Evolutionary conservation across 2,797 vertebrate species (phyloP).

Genomic region (Myiotriccus ornatus): DNA sequence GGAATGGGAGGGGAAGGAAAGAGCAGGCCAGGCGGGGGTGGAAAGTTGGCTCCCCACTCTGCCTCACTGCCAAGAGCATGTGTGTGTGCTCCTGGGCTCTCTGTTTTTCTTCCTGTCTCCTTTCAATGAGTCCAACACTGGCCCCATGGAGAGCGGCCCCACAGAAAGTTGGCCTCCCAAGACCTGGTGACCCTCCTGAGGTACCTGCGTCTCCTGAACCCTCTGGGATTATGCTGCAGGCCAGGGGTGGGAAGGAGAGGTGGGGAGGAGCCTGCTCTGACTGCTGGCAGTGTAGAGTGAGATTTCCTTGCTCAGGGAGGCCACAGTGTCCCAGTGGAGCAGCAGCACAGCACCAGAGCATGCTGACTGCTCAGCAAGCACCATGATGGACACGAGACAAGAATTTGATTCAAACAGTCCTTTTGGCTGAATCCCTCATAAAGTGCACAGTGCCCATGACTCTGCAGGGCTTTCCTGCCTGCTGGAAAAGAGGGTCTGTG

Average conservation of each 20-base stretch:
- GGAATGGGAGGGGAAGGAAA: conserved; percentile 8
- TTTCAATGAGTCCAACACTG: conserved; percentile 10
- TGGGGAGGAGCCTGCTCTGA: not conserved
- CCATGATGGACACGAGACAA: not conserved
- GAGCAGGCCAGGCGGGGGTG: conserved; percentile 8
- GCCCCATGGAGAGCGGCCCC: conserved; percentile 14
- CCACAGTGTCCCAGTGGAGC: not conserved
- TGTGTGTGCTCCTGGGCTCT: conserved; percentile 44
- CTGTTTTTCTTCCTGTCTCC: conserved; percentile 12
- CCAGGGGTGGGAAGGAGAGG: not conserved
- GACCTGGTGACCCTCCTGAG: not conserved
- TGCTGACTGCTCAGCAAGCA: not conserved
- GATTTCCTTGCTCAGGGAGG: not conserved
- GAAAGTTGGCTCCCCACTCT: conserved; percentile 43
- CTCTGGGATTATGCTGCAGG: not conserved
- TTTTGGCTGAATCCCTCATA: not conserved
- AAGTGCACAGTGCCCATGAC: not conserved
- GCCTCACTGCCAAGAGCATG: conserved; percentile 43
- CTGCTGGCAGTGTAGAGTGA: not conserved
- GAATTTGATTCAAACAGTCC: not conserved
- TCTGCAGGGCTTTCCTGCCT: not conserved
- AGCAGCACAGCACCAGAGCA: not conserved
- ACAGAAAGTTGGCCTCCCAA: conserved; percentile 19
- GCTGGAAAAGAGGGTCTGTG: not conserved
- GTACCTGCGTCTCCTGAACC: not conserved